A percentile compares a stretch with the other conserved stretches of the same genome.
phyloP scores from a whole-genome alignment of 2,113 vertebrate genomes.

The Rhynchopsitta pachyrhyncha region DNA sequence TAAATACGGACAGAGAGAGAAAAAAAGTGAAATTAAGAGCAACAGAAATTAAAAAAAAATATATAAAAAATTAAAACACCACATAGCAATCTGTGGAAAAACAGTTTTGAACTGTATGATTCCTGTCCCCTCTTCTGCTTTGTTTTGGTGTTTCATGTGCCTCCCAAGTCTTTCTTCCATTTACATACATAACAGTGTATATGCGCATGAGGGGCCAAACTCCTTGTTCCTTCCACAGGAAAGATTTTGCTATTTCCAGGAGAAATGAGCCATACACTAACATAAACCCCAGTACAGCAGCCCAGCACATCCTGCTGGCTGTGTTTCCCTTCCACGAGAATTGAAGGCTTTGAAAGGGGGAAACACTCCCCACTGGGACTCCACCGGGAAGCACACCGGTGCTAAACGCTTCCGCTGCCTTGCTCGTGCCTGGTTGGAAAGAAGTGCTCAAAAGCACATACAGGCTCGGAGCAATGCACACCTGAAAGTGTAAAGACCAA shows the following conservation, averaged over 20 bases:
- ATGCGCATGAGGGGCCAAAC: not conserved
- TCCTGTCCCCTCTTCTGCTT: not conserved
- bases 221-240: not conserved
- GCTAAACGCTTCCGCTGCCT: not conserved
- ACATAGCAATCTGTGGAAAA: not conserved
- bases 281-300: not conserved
- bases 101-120: not conserved
- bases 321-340: not conserved
- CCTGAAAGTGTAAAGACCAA: not conserved
- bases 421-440: not conserved
- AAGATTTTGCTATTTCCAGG: constrained; percentile 35
- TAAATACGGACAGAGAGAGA: not conserved
- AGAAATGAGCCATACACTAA: not conserved
- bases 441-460: not conserved
- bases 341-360: not conserved
- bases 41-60: not conserved
- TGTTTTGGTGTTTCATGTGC: not conserved
- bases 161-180: not conserved
- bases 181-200: not conserved
- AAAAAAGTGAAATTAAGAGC: not conserved
- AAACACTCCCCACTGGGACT: not conserved
- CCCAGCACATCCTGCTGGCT: constrained; percentile 1
- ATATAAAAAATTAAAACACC: too few species aligned
- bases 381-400: rapidly evolving
- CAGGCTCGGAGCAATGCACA: not conserved